phyloP scores from a whole-genome alignment of 2,113 vertebrate species.

The Platysteira castanea region DNA sequence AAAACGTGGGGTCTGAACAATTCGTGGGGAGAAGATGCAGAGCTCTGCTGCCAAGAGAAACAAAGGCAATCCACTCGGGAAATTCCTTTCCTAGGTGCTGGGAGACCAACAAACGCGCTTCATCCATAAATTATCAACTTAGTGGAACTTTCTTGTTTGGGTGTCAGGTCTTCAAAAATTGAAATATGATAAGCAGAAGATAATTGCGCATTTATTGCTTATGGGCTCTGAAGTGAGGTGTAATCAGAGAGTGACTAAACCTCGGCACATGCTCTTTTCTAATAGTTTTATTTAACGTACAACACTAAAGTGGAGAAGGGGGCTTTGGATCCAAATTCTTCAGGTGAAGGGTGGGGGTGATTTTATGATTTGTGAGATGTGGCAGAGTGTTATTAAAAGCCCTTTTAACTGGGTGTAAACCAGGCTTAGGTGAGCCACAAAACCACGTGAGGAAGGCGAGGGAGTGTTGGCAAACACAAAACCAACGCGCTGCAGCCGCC shows the following conservation, averaged over 20 bases:
- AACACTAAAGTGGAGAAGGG: background rate
- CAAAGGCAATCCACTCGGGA: background rate
- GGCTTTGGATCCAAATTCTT: background rate
- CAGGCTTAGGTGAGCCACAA: background rate
- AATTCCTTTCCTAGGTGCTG: background rate
- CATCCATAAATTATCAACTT: conserved; percentile 40
- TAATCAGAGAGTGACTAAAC: conserved; percentile 64
- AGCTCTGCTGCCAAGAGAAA: background rate
- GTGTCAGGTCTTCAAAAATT: conserved; percentile 66
- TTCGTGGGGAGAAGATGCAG: accelerated
- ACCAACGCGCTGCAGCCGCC: background rate
- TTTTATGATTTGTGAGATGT: background rate
- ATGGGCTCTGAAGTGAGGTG: conserved; percentile 61
- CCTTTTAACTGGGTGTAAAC: background rate
- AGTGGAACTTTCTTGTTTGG: conserved; percentile 26
- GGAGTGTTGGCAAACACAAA: background rate
- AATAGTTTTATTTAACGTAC: conserved; percentile 39
- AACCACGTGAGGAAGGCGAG: background rate
- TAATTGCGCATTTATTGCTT: conserved; percentile 72
- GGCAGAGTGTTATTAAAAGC: background rate
- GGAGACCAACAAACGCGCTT: background rate
- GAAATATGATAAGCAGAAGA: conserved; percentile 71
- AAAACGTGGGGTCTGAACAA: background rate
- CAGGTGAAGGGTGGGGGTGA: background rate
- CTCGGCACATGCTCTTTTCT: conserved; percentile 8